Percentiles rank a stretch among this genome's conserved stretches.
phyloP scores from a whole-genome alignment of 2,888 invertebrate species.

The Lepidonotus clava region DNA sequence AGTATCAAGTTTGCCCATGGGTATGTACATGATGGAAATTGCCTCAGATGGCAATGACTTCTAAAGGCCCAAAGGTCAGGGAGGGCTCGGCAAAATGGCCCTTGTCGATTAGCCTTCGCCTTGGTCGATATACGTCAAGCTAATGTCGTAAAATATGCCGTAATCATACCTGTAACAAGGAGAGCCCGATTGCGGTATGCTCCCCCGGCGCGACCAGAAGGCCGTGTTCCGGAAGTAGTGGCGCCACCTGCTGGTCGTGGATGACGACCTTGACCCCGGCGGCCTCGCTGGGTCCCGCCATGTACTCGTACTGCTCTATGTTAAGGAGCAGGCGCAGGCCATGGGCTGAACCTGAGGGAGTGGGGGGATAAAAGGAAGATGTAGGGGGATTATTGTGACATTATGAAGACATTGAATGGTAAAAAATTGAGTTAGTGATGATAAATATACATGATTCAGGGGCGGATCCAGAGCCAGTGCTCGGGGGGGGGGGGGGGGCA shows the following conservation, averaged over 20 bases:
- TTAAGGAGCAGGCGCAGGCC: conserved; percentile 52
- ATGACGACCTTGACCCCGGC: conserved; percentile 32
- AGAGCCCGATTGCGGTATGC: conserved; percentile 30
- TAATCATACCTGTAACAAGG: conserved; percentile 49
- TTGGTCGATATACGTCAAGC: no score
- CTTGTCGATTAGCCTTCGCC: no score
- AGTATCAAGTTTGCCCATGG: no score
- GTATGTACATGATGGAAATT: no score
- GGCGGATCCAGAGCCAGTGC: no score
- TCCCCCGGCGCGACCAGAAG: conserved; percentile 47
- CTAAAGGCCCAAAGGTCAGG: no score
- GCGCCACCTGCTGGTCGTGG: conserved; percentile 50
- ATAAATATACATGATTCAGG: no score
- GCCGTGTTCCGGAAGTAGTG: conserved; percentile 18
- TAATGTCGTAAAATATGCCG: background rate
- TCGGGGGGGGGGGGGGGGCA: no score
- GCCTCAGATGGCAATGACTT: no score
- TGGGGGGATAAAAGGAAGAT: background rate
- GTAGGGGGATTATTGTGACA: background rate
- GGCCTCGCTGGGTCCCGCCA: conserved; percentile 50
- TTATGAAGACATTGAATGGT: no score
- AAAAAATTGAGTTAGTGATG: no score
- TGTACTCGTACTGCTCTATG: conserved; percentile 55
- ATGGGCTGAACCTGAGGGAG: conserved; percentile 23
- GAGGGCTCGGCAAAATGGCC: no score